Conservation (phyloP, 2,797 vertebrate genomes). For the Lepidocolaptes lacrymiger region DNA sequence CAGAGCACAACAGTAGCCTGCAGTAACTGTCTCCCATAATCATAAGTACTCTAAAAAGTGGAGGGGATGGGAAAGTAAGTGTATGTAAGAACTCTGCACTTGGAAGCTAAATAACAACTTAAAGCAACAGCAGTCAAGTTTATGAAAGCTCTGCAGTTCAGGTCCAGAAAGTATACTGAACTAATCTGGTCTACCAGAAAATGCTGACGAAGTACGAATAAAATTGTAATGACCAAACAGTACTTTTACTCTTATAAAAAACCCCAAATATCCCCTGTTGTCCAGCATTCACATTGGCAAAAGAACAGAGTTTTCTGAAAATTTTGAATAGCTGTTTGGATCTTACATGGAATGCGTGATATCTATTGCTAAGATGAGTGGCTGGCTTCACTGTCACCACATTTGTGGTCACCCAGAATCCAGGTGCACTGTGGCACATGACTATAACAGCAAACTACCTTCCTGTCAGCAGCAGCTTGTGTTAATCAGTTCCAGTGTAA, state of each 20-base stretch:
- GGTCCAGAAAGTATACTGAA: background rate
- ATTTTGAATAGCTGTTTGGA: background rate
- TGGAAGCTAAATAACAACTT: background rate
- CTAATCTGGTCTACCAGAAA: background rate
- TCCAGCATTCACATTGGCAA: fast-evolving
- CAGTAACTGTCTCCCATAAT: conserved; percentile 95
- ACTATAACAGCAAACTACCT: background rate
- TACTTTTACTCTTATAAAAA: background rate
- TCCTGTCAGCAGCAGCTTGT: background rate
- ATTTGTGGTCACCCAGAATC: background rate
- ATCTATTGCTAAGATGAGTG: background rate
- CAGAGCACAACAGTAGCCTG: conserved; percentile 97
- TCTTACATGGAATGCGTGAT: background rate
- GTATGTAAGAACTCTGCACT: background rate
- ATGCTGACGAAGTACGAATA: background rate
- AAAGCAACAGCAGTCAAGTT: background rate
- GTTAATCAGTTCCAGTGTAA: background rate
- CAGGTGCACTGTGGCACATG: background rate
- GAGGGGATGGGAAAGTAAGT: background rate
- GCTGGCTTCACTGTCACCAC: background rate
- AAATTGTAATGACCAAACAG: background rate
- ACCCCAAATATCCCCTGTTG: background rate
- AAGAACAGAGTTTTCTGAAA: background rate
- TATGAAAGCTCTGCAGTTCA: background rate
- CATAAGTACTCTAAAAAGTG: conserved; percentile 90